phyloP scores from a whole-genome alignment of 2,888 invertebrate genomes.

The Hylaea fasciaria region DNA sequence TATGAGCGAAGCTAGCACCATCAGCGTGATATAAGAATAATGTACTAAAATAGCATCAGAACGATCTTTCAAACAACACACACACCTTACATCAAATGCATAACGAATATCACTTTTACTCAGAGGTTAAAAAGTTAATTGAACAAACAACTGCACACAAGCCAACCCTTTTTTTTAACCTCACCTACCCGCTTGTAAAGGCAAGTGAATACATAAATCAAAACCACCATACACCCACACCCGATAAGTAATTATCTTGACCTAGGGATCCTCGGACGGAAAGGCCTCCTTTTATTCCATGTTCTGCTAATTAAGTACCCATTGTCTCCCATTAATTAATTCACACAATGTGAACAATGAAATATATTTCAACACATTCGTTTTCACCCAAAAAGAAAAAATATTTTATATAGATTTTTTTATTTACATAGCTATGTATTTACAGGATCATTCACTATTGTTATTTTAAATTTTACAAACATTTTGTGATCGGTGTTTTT shows the following conservation, averaged over 20 bases:
- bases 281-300: constrained; percentile 41
- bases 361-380: constrained; percentile 30
- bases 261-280: constrained; percentile 36
- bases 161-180: no score
- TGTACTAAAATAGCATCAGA: no score
- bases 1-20: no score
- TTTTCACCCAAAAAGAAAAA: constrained; percentile 13
- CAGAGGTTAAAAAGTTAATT: no score
- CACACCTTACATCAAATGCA: no score
- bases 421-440: no score
- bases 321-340: constrained; percentile 43
- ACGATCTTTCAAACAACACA: no score
- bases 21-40: no score
- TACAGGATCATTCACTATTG: no score
- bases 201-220: constrained; percentile 24
- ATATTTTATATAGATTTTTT: constrained; percentile 1
- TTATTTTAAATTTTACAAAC: no score
- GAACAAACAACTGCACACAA: neutral
- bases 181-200: neutral
- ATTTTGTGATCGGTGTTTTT: no score
- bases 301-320: constrained; percentile 45
- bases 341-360: constrained; percentile 36
- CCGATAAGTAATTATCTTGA: constrained; percentile 42
- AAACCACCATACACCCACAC: constrained; percentile 18
- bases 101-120: no score